Base-by-base conservation (phyloP, 2,113 vertebrate species). In the Oxygymnocypris stewartii region DNA sequence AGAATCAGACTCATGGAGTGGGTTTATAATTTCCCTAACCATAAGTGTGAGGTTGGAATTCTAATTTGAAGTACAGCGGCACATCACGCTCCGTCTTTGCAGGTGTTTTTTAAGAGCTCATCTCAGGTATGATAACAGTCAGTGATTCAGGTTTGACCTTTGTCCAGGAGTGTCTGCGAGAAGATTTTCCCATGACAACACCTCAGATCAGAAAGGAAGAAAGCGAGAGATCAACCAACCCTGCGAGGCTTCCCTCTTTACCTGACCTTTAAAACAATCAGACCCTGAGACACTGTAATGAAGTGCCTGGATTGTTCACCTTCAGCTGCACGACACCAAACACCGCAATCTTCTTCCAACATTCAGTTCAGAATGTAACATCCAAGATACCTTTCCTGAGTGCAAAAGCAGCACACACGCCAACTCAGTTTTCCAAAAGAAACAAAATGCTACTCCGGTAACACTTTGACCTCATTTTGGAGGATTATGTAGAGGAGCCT, bases 91-190 rank as follows among this genome's bases (percentile, higher is more conserved):
- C n/a, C 4, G 8, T 37, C 84, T 85, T 42, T 88, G 67, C 31
- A 65, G 73, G 80, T 86, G 42, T 80, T 13, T 75, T 63, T 81
- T 79, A 73, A 74, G 13, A 51, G 14, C 47, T 87, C 83, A 65
- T 67, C 37, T 84, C 65, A 25, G n/a, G 71, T 78, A 67, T 82
- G 82, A 85, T 77, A 77, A 87, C 69, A 87, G 78, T n/a, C 83
- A 65, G 40, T 69, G 40, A 84, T 88, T 89, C 86, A 81, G 49
- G 67, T 54, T 28, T 86, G 81, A 90, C 89, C 89, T 90, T 87
- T 89, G 86, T 37, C 79, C 81, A 84, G 14, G n/a, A 74, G 81
- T 81, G 86, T 81, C 76, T 89, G 80, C 67, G 49, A 87, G 28
- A 71, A 42, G 51, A 71, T 84, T 87, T 87, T 79, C 40, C 86